Evolutionary conservation across 2,113 vertebrate species (phyloP).

Genomic region (Fukomys damarensis): DNA sequence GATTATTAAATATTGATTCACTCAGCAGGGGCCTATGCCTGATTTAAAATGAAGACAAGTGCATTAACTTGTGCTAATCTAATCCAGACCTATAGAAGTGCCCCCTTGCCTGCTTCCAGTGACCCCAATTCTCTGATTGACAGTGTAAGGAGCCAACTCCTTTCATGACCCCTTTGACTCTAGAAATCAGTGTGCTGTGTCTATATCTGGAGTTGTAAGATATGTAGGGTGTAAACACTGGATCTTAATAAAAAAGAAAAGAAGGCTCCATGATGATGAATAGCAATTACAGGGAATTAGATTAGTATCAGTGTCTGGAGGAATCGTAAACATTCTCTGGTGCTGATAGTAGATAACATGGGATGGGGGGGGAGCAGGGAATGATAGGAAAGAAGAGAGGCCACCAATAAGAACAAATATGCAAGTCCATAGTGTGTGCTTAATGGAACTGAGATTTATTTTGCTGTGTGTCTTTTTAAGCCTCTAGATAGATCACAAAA

Average conservation of each 20-base stretch:
- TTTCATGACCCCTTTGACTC: neutral
- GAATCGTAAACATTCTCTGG: conserved; percentile 78
- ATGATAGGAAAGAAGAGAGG: neutral
- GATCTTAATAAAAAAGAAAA: conserved; percentile 57
- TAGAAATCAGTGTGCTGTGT: neutral
- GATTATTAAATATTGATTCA: conserved; percentile 83
- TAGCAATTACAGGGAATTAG: conserved; percentile 72
- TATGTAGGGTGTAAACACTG: neutral
- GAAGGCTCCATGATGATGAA: conserved; percentile 53
- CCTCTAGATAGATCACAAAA: conserved; percentile 85
- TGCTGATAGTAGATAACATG: conserved; percentile 71
- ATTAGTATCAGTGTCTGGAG: conserved; percentile 74
- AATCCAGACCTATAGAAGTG: conserved; percentile 2
- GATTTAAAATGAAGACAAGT: conserved; percentile 62
- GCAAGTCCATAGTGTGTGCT: conserved; percentile 82
- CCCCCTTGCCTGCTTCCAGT: neutral
- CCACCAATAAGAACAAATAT: conserved; percentile 83
- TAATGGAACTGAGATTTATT: conserved; percentile 88
- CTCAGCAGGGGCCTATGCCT: conserved; percentile 56
- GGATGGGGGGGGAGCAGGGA: neutral
- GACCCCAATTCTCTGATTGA: conserved; percentile 28
- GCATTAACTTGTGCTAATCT: conserved; percentile 71
- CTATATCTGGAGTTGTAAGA: neutral
- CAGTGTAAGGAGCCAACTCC: neutral
- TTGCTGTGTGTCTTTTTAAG: conserved; percentile 86